These are phyloP conservation scores for Leptinotarsa texana DNA, from an alignment of 1,140 invertebrate genomes.

Conservation along the genomic window DNA sequence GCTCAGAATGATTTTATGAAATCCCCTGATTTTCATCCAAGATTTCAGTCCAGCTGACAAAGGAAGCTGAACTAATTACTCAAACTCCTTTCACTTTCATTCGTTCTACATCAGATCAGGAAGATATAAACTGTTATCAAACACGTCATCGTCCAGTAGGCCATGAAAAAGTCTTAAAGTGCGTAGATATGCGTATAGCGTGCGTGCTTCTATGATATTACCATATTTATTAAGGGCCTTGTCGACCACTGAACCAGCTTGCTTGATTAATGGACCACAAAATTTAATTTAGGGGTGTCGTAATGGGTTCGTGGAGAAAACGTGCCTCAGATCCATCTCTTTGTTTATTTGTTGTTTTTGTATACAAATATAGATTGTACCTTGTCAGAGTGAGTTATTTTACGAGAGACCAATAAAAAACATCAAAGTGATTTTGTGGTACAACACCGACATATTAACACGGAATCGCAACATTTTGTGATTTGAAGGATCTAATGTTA, in stretches of 20 bases:
- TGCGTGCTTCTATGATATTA: constrained; percentile 34
- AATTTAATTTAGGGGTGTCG: constrained; percentile 39
- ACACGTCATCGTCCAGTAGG: constrained; percentile 8
- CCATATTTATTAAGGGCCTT: constrained; percentile 38
- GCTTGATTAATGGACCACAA: constrained; percentile 36
- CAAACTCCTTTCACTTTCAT: constrained; percentile 6
- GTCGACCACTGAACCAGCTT: constrained; percentile 34
- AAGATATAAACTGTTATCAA: not conserved
- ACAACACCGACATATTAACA: too few species aligned
- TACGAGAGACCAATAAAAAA: not conserved
- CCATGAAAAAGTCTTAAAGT: constrained; percentile 17
- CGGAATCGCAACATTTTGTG: too few species aligned
- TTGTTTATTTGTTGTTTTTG: constrained; percentile 3
- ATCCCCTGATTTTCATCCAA: not conserved
- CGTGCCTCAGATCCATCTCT: constrained; percentile 18
- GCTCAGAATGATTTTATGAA: too few species aligned
- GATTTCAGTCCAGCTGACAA: not conserved
- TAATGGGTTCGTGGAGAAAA: constrained; percentile 32
- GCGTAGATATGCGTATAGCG: constrained; percentile 31
- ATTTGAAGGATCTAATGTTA: too few species aligned
- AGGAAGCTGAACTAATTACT: not conserved
- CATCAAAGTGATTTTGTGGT: too few species aligned
- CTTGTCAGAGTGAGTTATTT: not conserved
- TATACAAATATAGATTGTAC: constrained; percentile 1
- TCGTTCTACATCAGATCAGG: constrained; percentile 2